These are phyloP conservation scores for Semotilus atromaculatus DNA, from an alignment of 2,797 vertebrate genomes.

Conservation along the genomic window DNA sequence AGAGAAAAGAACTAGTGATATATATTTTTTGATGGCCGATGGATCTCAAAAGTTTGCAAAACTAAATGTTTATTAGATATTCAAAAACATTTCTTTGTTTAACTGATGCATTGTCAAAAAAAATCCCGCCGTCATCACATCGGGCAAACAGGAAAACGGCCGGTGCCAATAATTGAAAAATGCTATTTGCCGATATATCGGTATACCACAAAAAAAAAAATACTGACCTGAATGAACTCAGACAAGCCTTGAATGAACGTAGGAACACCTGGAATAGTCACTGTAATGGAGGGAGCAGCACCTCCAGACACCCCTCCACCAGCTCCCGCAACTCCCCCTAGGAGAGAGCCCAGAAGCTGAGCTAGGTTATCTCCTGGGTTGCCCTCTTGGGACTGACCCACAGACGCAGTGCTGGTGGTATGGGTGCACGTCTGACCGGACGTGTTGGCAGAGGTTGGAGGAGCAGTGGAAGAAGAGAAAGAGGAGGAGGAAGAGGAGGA, in stretches of 20 bases:
- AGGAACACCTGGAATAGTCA: constrained; percentile 87
- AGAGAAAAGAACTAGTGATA: background rate
- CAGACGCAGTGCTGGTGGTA: constrained; percentile 72
- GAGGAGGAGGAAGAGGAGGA: constrained; percentile 58
- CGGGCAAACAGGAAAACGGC: background rate
- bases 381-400: constrained; percentile 69
- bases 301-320: constrained; percentile 65
- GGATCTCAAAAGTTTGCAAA: background rate
- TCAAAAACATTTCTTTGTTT: no score
- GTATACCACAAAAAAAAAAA: background rate
- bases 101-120: no score
- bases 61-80: no score
- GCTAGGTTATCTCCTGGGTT: constrained; percentile 75
- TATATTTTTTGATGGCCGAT: no score
- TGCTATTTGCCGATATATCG: background rate
- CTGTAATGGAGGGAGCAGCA: constrained; percentile 83
- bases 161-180: background rate
- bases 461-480: constrained; percentile 68
- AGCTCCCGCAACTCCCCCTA: constrained; percentile 75
- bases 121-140: background rate
- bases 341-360: constrained; percentile 84
- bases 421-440: constrained; percentile 66
- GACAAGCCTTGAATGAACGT: constrained; percentile 89
- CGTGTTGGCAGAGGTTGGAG: constrained; percentile 75
- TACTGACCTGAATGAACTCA: constrained; percentile 87